Conservation (phyloP, 2,113 vertebrate genomes). For the Pelmatolapia mariae region DNA sequence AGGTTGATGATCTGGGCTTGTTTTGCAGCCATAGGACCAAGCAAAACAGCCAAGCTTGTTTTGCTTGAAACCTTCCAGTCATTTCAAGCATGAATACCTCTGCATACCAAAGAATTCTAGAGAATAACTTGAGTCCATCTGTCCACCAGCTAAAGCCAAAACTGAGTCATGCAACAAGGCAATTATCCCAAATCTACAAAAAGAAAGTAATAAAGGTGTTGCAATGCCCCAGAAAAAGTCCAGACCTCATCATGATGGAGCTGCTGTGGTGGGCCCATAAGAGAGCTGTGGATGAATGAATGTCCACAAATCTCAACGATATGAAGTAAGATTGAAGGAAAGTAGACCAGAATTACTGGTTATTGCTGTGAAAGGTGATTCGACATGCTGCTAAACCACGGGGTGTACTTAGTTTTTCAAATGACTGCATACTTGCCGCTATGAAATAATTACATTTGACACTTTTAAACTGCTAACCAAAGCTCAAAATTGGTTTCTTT, state of each 20-base stretch:
- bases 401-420: neutral
- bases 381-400: neutral
- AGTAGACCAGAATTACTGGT: neutral
- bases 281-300: neutral
- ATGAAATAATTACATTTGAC: neutral
- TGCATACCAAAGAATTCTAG: neutral
- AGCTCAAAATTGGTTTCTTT: neutral
- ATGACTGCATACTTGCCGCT: neutral
- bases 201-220: neutral
- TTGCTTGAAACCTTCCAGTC: neutral
- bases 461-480: neutral
- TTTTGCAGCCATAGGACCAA: neutral
- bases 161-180: neutral
- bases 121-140: neutral
- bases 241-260: neutral
- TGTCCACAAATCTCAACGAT: neutral
- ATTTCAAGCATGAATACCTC: neutral
- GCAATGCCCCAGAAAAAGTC: neutral
- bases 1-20: neutral
- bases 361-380: neutral
- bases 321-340: neutral
- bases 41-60: neutral
- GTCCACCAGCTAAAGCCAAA: neutral
- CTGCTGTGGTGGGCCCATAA: neutral
- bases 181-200: neutral